Conservation (phyloP, 2,888 invertebrate species). For the Hyposoter dolosus region DNA sequence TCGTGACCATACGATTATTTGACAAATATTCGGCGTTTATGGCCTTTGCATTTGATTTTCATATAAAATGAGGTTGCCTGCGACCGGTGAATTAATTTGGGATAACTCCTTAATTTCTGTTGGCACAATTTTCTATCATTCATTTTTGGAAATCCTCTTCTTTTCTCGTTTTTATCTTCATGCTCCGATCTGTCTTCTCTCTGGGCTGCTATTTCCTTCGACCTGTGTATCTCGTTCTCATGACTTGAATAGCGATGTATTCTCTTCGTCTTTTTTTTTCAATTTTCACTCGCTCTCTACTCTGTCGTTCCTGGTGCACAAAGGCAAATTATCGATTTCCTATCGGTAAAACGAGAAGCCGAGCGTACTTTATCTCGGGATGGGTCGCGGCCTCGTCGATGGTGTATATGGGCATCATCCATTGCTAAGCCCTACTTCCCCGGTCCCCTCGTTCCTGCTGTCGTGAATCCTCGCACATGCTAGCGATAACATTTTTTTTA, state of each 20-base stretch:
- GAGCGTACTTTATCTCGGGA: constrained; percentile 68
- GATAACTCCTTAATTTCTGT: background rate
- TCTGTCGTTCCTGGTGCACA: constrained; percentile 57
- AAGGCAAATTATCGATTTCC: constrained; percentile 74
- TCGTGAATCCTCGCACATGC: constrained; percentile 37
- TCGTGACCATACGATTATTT: background rate
- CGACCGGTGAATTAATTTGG: too few relatives aligned
- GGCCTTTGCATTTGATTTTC: too few relatives aligned
- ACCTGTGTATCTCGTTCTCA: constrained; percentile 52
- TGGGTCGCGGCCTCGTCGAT: constrained; percentile 62
- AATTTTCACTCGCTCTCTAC: constrained; percentile 7
- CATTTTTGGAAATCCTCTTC: background rate
- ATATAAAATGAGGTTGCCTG: too few relatives aligned
- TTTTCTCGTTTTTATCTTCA: constrained; percentile 26
- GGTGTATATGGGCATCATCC: constrained; percentile 29
- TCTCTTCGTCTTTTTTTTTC: constrained; percentile 35
- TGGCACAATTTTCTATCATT: background rate
- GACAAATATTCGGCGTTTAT: background rate
- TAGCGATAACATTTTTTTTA: background rate
- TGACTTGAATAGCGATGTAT: constrained; percentile 19
- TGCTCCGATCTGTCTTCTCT: constrained; percentile 23
- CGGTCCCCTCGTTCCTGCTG: constrained; percentile 17
- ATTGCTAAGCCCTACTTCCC: constrained; percentile 14
- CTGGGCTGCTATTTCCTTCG: constrained; percentile 13
- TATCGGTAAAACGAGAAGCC: constrained; percentile 70